Conservation (phyloP, 2,888 invertebrate species). For the Hydropsyche betteni region DNA sequence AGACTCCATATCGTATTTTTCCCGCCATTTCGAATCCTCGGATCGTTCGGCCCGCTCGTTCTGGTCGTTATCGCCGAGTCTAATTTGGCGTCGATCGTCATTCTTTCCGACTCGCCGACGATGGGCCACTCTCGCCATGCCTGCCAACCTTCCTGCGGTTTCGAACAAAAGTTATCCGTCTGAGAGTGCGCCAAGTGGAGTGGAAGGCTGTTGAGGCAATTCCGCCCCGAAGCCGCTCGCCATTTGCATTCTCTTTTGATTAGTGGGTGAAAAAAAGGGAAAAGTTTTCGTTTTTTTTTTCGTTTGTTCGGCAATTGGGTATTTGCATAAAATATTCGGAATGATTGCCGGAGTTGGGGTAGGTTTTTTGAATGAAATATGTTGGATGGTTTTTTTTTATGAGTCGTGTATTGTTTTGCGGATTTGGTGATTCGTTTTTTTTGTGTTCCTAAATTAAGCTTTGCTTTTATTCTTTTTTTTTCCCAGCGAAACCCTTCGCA, state of each 20-base stretch:
- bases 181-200: constrained; percentile 23
- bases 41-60: neutral
- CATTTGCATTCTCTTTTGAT: constrained; percentile 22
- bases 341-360: no score
- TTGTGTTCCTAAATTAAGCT: no score
- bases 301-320: neutral
- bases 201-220: constrained; percentile 11
- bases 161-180: constrained; percentile 26
- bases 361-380: no score
- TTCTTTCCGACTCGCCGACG: constrained; percentile 15
- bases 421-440: no score
- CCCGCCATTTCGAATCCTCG: neutral
- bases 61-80: constrained; percentile 6
- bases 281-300: neutral
- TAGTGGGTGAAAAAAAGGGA: constrained; percentile 4
- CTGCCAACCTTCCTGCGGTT: neutral
- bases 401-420: no score
- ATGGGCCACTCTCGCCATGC: constrained; percentile 1
- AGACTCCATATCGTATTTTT: neutral
- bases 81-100: constrained; percentile 32
- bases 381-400: no score
- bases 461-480: no score
- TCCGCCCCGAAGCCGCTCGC: neutral
- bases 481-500: no score
- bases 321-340: no score